Evolutionary conservation across 2,113 vertebrate genomes (phyloP).

Genomic region (Loxodonta africana): DNA sequence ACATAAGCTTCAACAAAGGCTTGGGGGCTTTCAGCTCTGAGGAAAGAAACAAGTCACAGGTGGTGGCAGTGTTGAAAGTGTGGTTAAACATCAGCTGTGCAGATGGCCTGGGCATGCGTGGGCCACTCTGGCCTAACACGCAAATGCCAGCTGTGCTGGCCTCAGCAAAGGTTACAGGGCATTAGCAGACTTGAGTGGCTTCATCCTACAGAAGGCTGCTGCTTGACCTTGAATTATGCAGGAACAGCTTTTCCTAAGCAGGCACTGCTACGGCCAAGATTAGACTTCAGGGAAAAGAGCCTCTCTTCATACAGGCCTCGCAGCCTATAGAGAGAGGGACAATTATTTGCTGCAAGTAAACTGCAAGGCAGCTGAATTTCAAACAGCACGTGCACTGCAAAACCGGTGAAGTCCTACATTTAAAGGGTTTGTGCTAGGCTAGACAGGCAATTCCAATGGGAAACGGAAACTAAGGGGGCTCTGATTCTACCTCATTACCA

Average conservation of each 20-base stretch:
- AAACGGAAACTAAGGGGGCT: slow-evolving; percentile 63
- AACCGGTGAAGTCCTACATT: background rate
- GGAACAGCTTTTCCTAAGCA: slow-evolving; percentile 70
- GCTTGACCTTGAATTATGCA: slow-evolving; percentile 73
- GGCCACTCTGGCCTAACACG: slow-evolving; percentile 49
- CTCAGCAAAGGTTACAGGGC: slow-evolving; percentile 62
- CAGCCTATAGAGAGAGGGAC: background rate
- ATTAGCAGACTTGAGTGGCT: slow-evolving; percentile 60
- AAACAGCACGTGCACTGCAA: slow-evolving; percentile 15
- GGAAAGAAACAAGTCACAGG: slow-evolving; percentile 37
- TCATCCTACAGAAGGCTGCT: slow-evolving; percentile 51
- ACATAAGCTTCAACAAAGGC: slow-evolving; percentile 57
- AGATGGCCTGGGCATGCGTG: background rate
- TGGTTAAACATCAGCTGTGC: background rate
- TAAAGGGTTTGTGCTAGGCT: slow-evolving; percentile 30
- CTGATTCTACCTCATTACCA: background rate
- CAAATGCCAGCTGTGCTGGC: slow-evolving; percentile 68
- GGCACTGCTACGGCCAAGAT: slow-evolving; percentile 44
- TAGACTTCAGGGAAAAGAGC: slow-evolving; percentile 55
- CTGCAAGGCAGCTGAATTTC: slow-evolving; percentile 56
- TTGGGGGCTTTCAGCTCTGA: background rate
- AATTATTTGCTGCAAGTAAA: slow-evolving; percentile 39
- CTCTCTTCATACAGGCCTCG: slow-evolving; percentile 44
- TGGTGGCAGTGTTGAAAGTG: background rate
- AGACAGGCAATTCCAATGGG: background rate